Evolutionary conservation across 2,113 vertebrate species (phyloP).

Genomic region (Anolis carolinensis): DNA sequence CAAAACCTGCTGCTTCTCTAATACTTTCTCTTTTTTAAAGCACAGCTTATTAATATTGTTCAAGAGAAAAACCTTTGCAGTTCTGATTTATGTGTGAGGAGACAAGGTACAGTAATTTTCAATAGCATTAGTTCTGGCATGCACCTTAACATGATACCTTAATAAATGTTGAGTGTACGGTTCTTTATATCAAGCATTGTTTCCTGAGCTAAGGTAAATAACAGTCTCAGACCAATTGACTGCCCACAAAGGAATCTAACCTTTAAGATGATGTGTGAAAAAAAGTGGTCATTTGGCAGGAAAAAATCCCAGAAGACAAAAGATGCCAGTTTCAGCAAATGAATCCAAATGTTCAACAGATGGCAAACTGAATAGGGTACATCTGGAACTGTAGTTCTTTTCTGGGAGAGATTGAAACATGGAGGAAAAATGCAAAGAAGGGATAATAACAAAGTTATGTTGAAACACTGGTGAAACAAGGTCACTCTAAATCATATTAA

Average conservation of each 20-base stretch:
- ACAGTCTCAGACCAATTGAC: not conserved
- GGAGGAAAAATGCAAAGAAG: conserved; percentile 56
- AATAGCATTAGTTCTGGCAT: conserved; percentile 23
- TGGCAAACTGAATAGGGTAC: conserved; percentile 66
- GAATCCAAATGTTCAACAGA: conserved; percentile 75
- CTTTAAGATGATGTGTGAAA: conserved; percentile 49
- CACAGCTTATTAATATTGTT: conserved; percentile 28
- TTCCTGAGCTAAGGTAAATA: conserved; percentile 38
- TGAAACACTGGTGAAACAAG: conserved; percentile 72
- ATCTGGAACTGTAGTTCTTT: conserved; percentile 64
- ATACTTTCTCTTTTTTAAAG: conserved; percentile 1
- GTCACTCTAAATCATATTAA: conserved; percentile 74
- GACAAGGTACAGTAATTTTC: conserved; percentile 22
- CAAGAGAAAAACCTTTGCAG: conserved; percentile 21
- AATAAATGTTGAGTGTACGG: conserved; percentile 42
- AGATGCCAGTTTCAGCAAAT: conserved; percentile 51
- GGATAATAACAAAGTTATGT: conserved; percentile 65
- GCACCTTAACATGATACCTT: conserved; percentile 16
- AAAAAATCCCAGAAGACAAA: conserved; percentile 39
- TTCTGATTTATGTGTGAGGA: conserved; percentile 44
- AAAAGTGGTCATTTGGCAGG: conserved; percentile 60
- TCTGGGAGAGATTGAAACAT: conserved; percentile 46
- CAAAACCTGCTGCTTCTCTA: not conserved
- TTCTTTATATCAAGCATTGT: conserved; percentile 24
- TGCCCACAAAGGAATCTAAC: conserved; percentile 27